Conservation (phyloP, 1,140 invertebrate genomes). For the Rhyacophila brunnea region DNA sequence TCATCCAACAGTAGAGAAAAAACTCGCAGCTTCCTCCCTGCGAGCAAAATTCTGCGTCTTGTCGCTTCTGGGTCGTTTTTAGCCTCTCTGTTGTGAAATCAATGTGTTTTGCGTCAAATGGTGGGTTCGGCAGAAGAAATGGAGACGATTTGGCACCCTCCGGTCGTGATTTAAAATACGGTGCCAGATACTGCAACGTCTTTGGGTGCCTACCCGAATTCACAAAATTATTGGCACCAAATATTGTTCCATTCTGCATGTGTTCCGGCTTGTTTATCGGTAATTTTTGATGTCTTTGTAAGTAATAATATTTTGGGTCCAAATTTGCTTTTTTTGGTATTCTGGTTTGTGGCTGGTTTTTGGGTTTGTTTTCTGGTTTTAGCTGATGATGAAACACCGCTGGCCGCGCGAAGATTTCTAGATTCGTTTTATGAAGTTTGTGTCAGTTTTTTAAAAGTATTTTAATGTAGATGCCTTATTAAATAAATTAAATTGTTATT, state of each 20-base stretch:
- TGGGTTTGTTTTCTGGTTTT: no score
- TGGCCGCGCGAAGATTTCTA: no score
- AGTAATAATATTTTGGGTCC: no score
- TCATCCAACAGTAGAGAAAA: conserved; percentile 90
- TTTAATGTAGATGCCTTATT: no score
- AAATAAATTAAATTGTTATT: no score
- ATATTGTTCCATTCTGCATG: neutral
- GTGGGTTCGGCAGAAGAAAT: conserved; percentile 11
- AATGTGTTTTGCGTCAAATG: neutral
- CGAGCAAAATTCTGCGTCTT: conserved; percentile 54
- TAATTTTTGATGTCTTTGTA: neutral
- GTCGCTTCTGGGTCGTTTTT: conserved; percentile 36
- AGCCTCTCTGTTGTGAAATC: conserved; percentile 13
- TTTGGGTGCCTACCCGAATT: conserved; percentile 8
- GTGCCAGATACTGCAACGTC: conserved; percentile 30
- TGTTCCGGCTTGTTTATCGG: neutral
- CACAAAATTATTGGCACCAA: neutral
- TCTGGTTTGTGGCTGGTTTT: no score
- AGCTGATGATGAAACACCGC: no score
- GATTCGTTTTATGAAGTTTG: no score
- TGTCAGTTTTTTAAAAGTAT: no score
- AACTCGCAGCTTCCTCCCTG: conserved; percentile 86
- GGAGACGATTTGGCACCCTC: conserved; percentile 1
- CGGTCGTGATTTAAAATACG: conserved; percentile 13
- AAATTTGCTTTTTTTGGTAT: no score